Evolutionary conservation across 2,888 invertebrate species (phyloP).

Genomic region (Sphecodes monilicornis): DNA sequence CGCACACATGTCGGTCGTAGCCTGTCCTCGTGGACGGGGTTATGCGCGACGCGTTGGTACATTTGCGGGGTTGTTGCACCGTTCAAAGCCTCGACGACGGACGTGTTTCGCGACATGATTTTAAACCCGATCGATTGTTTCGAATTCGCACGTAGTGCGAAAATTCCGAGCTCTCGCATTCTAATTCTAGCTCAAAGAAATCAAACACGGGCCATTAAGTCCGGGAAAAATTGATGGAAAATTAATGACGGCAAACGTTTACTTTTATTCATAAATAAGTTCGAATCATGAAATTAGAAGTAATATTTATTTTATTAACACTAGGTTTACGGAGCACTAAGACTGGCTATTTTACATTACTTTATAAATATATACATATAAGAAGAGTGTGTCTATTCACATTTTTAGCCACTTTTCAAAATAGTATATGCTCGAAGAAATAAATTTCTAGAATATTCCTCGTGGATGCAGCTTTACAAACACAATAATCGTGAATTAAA

Average conservation of each 20-base stretch:
- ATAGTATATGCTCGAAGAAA: too few species aligned
- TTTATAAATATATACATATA: too few species aligned
- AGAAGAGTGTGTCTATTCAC: too few species aligned
- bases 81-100: conserved; percentile 16
- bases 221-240: not conserved
- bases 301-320: too few species aligned
- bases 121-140: not conserved
- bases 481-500: too few species aligned
- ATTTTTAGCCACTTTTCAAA: too few species aligned
- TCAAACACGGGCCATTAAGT: not conserved
- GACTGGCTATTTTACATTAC: too few species aligned
- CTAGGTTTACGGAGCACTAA: too few species aligned
- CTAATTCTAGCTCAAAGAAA: not conserved
- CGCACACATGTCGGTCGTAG: conserved; percentile 33
- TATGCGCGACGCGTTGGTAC: conserved; percentile 42
- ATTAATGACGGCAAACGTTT: not conserved
- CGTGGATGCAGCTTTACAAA: too few species aligned
- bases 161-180: not conserved
- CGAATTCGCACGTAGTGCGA: not conserved
- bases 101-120: conserved; percentile 27
- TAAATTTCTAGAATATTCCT: too few species aligned
- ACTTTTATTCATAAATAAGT: too few species aligned
- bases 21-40: conserved; percentile 25
- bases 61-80: conserved; percentile 60
- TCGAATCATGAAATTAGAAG: too few species aligned